phyloP scores from a whole-genome alignment of 2,797 vertebrate species.

The Lophotriccus pileatus region DNA sequence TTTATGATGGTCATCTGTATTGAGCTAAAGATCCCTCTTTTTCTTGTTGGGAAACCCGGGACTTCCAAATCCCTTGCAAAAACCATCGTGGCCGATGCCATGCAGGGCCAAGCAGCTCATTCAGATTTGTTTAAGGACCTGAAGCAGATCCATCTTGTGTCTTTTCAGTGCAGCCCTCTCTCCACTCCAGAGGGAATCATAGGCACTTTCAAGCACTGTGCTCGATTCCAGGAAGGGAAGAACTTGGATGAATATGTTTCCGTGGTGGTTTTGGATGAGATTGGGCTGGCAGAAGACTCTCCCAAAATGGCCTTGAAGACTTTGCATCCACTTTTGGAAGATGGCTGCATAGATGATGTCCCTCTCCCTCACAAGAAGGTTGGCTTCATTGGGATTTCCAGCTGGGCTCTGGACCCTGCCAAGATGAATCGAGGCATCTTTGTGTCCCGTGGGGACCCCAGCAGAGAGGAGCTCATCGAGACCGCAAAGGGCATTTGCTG shows the following conservation, averaged over 20 bases:
- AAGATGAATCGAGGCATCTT: constrained; percentile 99
- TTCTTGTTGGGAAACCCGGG: constrained; percentile 95
- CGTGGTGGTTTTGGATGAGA: constrained; percentile 95
- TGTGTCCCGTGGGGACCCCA: constrained; percentile 90
- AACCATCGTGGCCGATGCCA: constrained; percentile 93
- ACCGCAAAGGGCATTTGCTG: constrained; percentile 91
- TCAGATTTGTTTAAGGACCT: constrained; percentile 86
- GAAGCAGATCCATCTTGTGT: constrained; percentile 94
- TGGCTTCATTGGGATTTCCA: constrained; percentile 96
- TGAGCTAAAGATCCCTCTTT: constrained; percentile 93
- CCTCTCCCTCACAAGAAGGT: constrained; percentile 92
- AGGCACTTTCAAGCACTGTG: constrained; percentile 93
- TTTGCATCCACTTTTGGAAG: constrained; percentile 92
- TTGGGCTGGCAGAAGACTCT: constrained; percentile 95
- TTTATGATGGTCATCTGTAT: constrained; percentile 99
- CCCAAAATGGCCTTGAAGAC: constrained; percentile 97
- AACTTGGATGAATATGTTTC: constrained; percentile 91
- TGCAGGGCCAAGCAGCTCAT: constrained; percentile 92
- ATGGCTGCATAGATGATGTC: constrained; percentile 93
- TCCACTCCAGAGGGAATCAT: constrained; percentile 97
- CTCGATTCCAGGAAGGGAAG: constrained; percentile 94
- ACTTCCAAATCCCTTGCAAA: constrained; percentile 98
- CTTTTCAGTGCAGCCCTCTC: constrained; percentile 97
- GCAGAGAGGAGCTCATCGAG: constrained; percentile 82
- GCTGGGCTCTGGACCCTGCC: constrained; percentile 97